Evolutionary conservation across 2,888 invertebrate genomes (phyloP).

Genomic region (Digitonthophagus gazella): DNA sequence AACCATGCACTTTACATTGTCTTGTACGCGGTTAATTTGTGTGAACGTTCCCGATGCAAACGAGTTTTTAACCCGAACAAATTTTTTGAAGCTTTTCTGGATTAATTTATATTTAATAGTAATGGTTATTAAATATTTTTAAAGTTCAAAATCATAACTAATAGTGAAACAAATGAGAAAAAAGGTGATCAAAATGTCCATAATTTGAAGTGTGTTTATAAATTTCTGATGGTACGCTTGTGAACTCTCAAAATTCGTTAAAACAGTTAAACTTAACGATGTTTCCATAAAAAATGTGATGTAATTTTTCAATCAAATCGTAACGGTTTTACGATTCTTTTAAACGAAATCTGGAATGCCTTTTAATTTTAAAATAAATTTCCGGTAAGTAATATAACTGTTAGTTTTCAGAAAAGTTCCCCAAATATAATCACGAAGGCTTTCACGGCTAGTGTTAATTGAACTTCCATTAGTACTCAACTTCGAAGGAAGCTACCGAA

Average conservation of each 20-base stretch:
- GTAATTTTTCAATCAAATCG: neutral
- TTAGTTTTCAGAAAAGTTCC: neutral
- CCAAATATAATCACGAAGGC: too few species aligned
- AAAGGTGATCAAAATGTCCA: neutral
- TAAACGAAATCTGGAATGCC: neutral
- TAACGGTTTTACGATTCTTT: neutral
- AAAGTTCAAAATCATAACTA: neutral
- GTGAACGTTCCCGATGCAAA: neutral
- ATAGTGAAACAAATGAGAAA: neutral
- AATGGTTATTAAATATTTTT: too few species aligned
- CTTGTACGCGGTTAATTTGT: neutral
- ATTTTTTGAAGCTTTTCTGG: too few species aligned
- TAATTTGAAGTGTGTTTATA: neutral
- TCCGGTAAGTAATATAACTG: neutral
- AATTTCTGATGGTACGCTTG: neutral
- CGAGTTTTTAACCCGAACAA: neutral
- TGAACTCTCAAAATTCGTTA: neutral
- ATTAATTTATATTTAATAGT: too few species aligned
- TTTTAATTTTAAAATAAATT: neutral
- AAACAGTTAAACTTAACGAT: neutral
- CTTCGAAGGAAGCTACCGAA: too few species aligned
- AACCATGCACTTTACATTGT: neutral
- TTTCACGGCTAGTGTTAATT: too few species aligned
- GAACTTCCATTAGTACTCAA: too few species aligned
- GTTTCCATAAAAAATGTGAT: neutral